Conservation (phyloP, 2,113 vertebrate genomes). For the Oenanthe melanoleuca region DNA sequence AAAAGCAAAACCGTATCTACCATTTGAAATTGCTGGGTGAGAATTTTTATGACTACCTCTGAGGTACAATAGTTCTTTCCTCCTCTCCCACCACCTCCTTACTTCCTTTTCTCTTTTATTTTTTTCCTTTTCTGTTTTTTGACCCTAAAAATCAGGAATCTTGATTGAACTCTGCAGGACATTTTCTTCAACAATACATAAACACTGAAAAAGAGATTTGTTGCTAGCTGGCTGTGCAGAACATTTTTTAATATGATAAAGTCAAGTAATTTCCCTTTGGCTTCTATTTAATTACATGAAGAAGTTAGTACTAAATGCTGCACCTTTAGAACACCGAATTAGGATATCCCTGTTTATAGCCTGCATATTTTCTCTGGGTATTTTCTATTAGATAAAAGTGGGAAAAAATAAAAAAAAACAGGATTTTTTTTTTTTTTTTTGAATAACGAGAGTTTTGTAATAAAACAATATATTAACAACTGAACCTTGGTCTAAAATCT, state of each 20-base stretch:
- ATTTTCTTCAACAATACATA: not conserved
- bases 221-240: not conserved
- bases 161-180: not conserved
- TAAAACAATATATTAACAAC: not conserved
- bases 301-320: not conserved
- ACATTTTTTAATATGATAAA: not conserved
- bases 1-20: not conserved
- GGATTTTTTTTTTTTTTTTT: not conserved
- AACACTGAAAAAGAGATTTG: not conserved
- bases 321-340: not conserved
- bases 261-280: not conserved
- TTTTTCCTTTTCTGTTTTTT: not conserved
- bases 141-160: not conserved
- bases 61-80: not conserved
- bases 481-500: not conserved
- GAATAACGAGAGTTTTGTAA: not conserved
- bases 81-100: fast-evolving
- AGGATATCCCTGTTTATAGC: not conserved
- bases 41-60: not conserved
- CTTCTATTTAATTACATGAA: not conserved
- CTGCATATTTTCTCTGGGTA: not conserved
- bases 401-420: not conserved
- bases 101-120: not conserved
- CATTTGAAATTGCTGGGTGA: not conserved
- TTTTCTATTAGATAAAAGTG: not conserved